A percentile compares a stretch with the other conserved stretches of the same genome.
phyloP scores from a whole-genome alignment of 1,140 invertebrate species.

The Idris sp. region DNA sequence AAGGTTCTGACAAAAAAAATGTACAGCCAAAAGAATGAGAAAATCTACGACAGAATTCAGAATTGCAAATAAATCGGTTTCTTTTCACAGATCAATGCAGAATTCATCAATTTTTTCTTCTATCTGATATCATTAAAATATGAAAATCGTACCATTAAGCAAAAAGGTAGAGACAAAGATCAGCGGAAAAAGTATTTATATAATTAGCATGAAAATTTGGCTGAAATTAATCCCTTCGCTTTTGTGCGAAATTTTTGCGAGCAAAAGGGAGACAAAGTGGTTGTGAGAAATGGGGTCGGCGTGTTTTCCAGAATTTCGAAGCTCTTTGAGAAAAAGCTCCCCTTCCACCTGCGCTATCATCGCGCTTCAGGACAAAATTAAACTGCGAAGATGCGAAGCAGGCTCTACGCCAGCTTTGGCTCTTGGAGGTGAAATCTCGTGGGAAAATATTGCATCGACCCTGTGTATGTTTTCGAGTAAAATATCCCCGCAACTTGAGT shows the following conservation, averaged over 20 bases:
- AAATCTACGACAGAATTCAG: no score
- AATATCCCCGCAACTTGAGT: slow-evolving; percentile 49
- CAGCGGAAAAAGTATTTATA: no score
- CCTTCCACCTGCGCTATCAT: neutral
- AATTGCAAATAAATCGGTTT: no score
- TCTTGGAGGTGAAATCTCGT: slow-evolving; percentile 57
- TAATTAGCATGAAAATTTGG: no score
- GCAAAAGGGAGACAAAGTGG: slow-evolving; percentile 10
- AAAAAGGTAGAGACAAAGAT: no score
- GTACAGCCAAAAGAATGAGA: no score
- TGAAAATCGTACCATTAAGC: no score
- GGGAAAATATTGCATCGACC: slow-evolving; percentile 58
- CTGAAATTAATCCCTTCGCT: neutral
- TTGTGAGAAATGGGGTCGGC: slow-evolving; percentile 10
- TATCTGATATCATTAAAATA: no score
- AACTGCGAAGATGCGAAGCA: slow-evolving; percentile 44
- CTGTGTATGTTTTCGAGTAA: slow-evolving; percentile 57
- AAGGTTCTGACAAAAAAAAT: no score
- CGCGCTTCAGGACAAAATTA: slow-evolving; percentile 39
- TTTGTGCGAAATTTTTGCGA: slow-evolving; percentile 3
- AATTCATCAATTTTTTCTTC: no score
- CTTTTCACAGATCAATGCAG: no score
- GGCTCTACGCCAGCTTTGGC: neutral
- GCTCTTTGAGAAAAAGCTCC: slow-evolving; percentile 19
- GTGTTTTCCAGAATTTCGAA: slow-evolving; percentile 14